Conservation (phyloP, 2,888 invertebrate species). For the Euplexia lucipara region DNA sequence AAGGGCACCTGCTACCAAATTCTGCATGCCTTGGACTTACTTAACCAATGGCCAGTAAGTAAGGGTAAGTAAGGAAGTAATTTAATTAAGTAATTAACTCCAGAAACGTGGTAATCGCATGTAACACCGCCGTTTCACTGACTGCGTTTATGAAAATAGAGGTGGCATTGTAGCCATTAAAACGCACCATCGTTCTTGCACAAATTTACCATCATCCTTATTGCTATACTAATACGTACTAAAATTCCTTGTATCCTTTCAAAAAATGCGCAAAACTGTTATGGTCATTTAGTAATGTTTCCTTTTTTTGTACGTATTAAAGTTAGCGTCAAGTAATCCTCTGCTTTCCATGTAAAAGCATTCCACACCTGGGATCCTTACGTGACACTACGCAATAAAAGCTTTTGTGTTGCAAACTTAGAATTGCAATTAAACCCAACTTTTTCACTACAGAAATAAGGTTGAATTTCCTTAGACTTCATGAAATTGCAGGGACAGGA, state of each 20-base stretch:
- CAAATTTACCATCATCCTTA: conserved; percentile 43
- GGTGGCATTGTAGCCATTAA: conserved; percentile 39
- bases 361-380: conserved; percentile 87
- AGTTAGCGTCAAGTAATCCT: conserved; percentile 82
- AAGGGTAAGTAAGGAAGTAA: conserved; percentile 73
- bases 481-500: conserved; percentile 59
- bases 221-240: conserved; percentile 41
- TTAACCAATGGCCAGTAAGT: conserved; percentile 59
- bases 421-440: conserved; percentile 52
- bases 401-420: conserved; percentile 68
- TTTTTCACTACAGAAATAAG: conserved; percentile 59
- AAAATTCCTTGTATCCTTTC: conserved; percentile 41
- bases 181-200: conserved; percentile 18
- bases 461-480: conserved; percentile 54
- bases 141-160: conserved; percentile 71
- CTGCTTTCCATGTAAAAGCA: conserved; percentile 85
- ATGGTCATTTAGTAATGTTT: conserved; percentile 71
- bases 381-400: conserved; percentile 88
- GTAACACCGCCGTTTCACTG: conserved; percentile 73
- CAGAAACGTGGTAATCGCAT: conserved; percentile 79
- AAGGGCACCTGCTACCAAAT: conserved; percentile 40
- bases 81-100: conserved; percentile 83
- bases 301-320: conserved; percentile 76
- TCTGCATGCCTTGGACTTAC: conserved; percentile 39
- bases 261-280: conserved; percentile 61